Base-by-base conservation (phyloP, 2,797 vertebrate genomes). In the Protosalanx chinensis region DNA sequence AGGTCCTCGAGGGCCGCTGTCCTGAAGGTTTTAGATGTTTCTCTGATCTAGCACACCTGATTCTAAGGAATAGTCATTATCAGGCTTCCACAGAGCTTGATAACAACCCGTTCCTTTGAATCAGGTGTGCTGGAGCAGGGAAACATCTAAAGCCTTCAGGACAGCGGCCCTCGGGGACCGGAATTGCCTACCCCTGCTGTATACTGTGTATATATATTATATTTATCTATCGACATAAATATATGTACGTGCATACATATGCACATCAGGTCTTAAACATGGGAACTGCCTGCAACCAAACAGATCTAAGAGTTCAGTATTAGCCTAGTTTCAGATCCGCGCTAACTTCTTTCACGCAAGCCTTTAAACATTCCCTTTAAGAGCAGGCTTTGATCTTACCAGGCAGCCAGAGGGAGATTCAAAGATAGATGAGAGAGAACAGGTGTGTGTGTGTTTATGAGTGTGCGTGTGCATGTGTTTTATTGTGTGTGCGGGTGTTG, bases 361-460 rank as follows among this genome's bases (percentile, higher is more conserved):
- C 20, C 46, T 71, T 88, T 83, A 81, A 79, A 76, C 77, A 84
- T 90, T 89, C 87, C 77, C 84, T 89, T 87, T 81, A 72, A 87
- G 79, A 85, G 59, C 1, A 32, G 0, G 66, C 88, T 89, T 89
- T 90, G 87, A 91, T 88, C 79, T 49, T 35, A 60, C 61, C 1
- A 32, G 77, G 78, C 53, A 68, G 78, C 77, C 72, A 49, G 53
- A 16, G 46, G 59, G 78, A 69, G 82, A 41, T 63, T 80, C 72
- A 74, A 15, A 53, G 72, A 33, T 69, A 84, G 83, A 88, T 88
- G 72, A 88, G 88, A 87, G 84, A 85, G 79, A 76, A 72, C 15
- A 58, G 76, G 77, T 66, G 63, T 68, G 80, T 71, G 8, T 57
- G 37, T 70, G 67, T 68, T 30, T 58, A n/a, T 68, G 67, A 20